Percentiles rank a stretch among this genome's conserved stretches.
Conservation (phyloP, 1,140 invertebrate species). For the Pygmarrhopalites habei region DNA sequence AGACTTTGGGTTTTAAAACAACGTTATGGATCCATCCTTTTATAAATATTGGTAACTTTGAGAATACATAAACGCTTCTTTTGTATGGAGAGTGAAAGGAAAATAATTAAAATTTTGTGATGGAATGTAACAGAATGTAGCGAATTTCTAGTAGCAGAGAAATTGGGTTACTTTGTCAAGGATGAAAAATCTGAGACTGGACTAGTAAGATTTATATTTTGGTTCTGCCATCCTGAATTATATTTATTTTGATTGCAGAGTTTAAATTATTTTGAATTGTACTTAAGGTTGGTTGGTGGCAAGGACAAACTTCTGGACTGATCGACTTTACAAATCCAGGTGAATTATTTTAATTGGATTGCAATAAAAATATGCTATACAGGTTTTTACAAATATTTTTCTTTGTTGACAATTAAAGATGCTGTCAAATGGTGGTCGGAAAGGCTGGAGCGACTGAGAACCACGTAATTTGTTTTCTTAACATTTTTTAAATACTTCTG, state of each 20-base stretch:
- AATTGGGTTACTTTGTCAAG: constrained; percentile 42
- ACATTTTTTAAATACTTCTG: too few species aligned
- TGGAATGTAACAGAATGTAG: constrained; percentile 53
- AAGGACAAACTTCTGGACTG: constrained; percentile 57
- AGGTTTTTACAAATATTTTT: background rate
- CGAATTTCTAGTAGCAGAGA: constrained; percentile 37
- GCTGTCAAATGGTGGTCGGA: constrained; percentile 66
- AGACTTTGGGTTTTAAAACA: too few species aligned
- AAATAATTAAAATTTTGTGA: too few species aligned
- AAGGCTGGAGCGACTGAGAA: constrained; percentile 54
- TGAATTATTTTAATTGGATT: background rate
- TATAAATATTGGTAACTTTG: too few species aligned
- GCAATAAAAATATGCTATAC: background rate
- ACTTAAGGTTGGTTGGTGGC: constrained; percentile 75
- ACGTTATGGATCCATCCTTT: too few species aligned
- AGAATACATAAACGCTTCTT: too few species aligned
- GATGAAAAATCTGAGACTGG: constrained; percentile 46
- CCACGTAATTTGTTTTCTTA: too few species aligned
- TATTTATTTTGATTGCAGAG: too few species aligned
- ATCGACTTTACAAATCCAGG: constrained; percentile 70
- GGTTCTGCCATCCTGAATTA: too few species aligned
- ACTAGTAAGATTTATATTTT: too few species aligned
- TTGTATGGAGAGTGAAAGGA: too few species aligned
- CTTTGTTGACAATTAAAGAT: constrained; percentile 35
- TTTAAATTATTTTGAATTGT: too few species aligned